Evolutionary conservation across 2,888 invertebrate genomes (phyloP).

Genomic region (Cephus nigrinus): DNA sequence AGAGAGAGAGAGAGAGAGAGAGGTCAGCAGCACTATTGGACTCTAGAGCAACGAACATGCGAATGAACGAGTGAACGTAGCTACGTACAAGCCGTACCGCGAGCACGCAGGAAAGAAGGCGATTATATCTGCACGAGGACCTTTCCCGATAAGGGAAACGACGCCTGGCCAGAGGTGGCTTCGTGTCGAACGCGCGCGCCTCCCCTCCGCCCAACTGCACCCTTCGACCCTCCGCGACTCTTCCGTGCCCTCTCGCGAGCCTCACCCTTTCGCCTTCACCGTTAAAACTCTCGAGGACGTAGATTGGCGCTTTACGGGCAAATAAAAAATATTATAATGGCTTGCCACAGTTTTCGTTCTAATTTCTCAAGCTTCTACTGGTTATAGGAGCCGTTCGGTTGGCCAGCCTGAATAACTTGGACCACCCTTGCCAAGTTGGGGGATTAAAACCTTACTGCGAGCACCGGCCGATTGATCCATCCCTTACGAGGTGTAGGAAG

Average conservation of each 20-base stretch:
- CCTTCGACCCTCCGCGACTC: neutral
- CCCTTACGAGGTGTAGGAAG: too few relatives aligned
- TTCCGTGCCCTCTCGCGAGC: constrained; percentile 6
- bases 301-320: neutral
- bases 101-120: constrained; percentile 30
- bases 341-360: neutral
- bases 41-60: constrained; percentile 17
- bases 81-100: constrained; percentile 1
- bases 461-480: too few relatives aligned
- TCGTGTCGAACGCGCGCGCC: constrained; percentile 41
- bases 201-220: neutral
- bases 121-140: constrained; percentile 46
- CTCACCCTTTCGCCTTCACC: neutral
- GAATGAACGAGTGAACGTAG: neutral
- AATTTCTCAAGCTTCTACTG: neutral
- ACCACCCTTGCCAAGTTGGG: too few relatives aligned
- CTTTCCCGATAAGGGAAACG: constrained; percentile 41
- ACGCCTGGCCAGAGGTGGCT: neutral
- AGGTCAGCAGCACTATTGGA: neutral
- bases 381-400: too few relatives aligned
- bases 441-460: too few relatives aligned
- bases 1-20: too few relatives aligned
- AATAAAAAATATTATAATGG: neutral
- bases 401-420: too few relatives aligned
- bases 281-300: neutral